Conservation (phyloP, 2,113 vertebrate genomes). For the Tympanuchus pallidicinctus region DNA sequence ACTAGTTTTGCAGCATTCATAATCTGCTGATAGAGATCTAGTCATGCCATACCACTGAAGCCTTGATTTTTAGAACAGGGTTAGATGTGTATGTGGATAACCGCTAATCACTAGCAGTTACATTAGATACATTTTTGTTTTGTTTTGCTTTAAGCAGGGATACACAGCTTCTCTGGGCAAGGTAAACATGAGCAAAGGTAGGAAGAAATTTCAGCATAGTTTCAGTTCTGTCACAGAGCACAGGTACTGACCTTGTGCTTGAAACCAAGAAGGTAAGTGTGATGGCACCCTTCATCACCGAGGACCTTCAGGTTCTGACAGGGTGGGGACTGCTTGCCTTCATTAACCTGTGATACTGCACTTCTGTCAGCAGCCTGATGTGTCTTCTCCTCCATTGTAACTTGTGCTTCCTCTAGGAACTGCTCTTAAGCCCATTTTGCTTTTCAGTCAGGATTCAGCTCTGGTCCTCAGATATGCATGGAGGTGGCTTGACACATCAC, state of each 20-base stretch:
- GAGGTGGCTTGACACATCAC: background rate
- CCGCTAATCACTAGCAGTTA: background rate
- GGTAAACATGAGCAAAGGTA: background rate
- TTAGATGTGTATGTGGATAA: background rate
- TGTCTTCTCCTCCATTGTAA: background rate
- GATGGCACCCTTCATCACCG: accelerated
- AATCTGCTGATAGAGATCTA: background rate
- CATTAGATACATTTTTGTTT: background rate
- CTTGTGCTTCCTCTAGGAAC: background rate
- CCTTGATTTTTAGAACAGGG: background rate
- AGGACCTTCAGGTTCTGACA: background rate
- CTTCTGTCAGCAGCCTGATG: background rate
- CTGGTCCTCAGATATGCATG: background rate
- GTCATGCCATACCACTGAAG: background rate
- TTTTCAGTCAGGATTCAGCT: background rate
- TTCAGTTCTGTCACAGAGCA: background rate
- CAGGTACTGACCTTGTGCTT: background rate
- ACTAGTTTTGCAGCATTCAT: background rate
- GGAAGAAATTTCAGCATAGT: background rate
- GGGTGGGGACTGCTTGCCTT: background rate
- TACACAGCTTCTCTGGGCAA: background rate
- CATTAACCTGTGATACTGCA: background rate
- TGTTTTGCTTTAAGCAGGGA: background rate
- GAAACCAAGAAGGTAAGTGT: background rate
- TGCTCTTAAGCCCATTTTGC: background rate